Evolutionary conservation across 2,113 vertebrate genomes (phyloP).

Genomic region (Oceanites oceanicus): DNA sequence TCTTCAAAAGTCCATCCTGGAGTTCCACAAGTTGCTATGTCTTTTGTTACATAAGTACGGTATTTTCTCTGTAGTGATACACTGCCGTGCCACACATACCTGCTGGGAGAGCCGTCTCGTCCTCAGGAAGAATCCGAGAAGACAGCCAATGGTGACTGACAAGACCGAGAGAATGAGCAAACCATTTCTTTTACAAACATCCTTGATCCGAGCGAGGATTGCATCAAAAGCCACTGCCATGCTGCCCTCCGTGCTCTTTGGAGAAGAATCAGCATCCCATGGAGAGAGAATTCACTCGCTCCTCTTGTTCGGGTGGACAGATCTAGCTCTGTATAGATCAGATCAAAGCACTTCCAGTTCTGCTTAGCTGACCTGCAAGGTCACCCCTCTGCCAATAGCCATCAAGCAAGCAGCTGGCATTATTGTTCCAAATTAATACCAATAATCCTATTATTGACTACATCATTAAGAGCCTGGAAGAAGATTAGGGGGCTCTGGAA

Average conservation of each 20-base stretch:
- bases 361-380: constrained; percentile 68
- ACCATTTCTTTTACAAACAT: constrained; percentile 91
- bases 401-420: constrained; percentile 82
- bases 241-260: constrained; percentile 56
- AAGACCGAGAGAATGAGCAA: constrained; percentile 94
- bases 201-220: constrained; percentile 85
- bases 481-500: constrained; percentile 92
- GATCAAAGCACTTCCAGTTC: constrained; percentile 73
- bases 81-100: constrained; percentile 73
- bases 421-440: constrained; percentile 89
- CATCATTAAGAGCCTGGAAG: constrained; percentile 87
- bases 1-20: not conserved
- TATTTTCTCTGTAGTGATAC: not conserved
- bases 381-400: constrained; percentile 75
- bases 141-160: constrained; percentile 94
- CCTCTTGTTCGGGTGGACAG: constrained; percentile 16
- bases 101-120: constrained; percentile 90
- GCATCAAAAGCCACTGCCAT: constrained; percentile 85
- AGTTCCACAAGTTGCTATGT: not conserved
- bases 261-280: constrained; percentile 79
- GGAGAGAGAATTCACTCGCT: constrained; percentile 41
- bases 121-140: constrained; percentile 94
- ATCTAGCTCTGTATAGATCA: constrained; percentile 73
- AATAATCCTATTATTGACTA: constrained; percentile 91
- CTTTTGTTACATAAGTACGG: not conserved